Evolutionary conservation across 2,888 invertebrate species (phyloP), one percentile per base, ranked within the genome.

Genomic region (Dascillus cervinus): DNA sequence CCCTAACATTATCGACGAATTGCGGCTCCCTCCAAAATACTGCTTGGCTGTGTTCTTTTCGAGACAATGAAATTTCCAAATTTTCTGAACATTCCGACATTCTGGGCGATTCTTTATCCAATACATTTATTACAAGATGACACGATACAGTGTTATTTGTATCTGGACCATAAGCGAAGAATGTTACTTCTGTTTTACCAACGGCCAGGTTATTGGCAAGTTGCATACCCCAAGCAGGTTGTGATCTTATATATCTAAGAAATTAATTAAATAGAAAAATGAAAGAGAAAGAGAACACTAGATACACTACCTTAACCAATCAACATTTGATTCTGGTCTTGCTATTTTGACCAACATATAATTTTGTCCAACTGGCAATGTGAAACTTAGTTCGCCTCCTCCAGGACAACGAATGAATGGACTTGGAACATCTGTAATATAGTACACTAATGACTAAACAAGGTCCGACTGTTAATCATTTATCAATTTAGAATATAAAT

Each of bases 21-120:
- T 65, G 59, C 1, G 82, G 80, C 46, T 81, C 80, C 22, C 70
- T 69, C 81, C 81, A 82, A 42, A 67, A 66, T 23, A 80, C 68
- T 22, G 69, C 64, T 13, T 73, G 67, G 29, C 69, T 66, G 1
- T 60, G 60, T 53, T 78, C 75, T 22, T 73, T 70, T 8, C 65
- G 63, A 24, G 64, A 60, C 27, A 80, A 54, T 10, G 65, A 58
- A 12, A 75, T 71, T 41, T 75, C 73, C 47, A 79, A 73, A 3
- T 77, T 73, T 22, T 67, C 60, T 1, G 82, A 79, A 52, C 82
- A 82, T 39, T 67, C 70, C 21, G 58, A 60, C 13, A 76, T 68
- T 31, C 58, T 61, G 1, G 79, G 79, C 17, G 69, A 64, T 52
- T 74, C 71, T n/a, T 65, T 62, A 46, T 75, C 74, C 65, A 60